A percentile compares a stretch with the other conserved stretches of the same genome.
These are phyloP conservation scores for Syngnathus scovelli DNA, from an alignment of 2,113 vertebrate species.

Conservation along the genomic window DNA sequence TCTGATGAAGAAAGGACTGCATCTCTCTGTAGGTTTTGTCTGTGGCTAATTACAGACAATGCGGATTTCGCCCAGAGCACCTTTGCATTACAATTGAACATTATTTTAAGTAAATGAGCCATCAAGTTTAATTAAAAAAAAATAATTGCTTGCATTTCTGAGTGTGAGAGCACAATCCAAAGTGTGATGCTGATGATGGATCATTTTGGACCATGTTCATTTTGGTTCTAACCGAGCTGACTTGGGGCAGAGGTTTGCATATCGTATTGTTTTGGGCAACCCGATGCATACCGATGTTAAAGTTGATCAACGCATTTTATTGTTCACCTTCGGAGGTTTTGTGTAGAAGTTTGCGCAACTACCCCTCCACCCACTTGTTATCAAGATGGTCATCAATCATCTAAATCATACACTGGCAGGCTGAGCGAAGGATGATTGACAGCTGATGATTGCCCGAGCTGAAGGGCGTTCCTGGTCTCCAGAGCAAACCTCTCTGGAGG, in stretches of 20 bases:
- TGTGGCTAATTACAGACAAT: slow-evolving; percentile 10
- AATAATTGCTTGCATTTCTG: not conserved
- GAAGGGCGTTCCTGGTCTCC: slow-evolving; percentile 32
- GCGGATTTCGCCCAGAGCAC: not conserved
- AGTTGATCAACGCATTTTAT: not conserved
- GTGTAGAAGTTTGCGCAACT: not conserved
- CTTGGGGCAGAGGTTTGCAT: not conserved
- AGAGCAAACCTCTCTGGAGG: slow-evolving; percentile 33
- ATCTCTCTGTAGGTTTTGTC: slow-evolving; percentile 8
- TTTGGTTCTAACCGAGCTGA: too few relatives aligned
- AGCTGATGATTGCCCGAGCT: slow-evolving; percentile 49
- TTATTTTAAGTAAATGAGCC: not conserved
- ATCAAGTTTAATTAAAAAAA: not conserved
- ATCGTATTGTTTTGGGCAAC: not conserved
- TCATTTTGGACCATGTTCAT: too few relatives aligned
- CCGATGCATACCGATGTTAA: not conserved
- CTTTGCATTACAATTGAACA: not conserved
- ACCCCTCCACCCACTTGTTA: not conserved
- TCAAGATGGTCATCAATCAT: slow-evolving; percentile 49
- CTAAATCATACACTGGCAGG: slow-evolving; percentile 33
- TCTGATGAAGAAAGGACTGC: slow-evolving; percentile 12
- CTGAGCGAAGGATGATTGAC: slow-evolving; percentile 59
- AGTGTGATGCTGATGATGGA: too few relatives aligned
- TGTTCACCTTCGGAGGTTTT: not conserved
- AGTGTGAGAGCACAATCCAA: too few relatives aligned